Base-by-base conservation (phyloP, 35 echinoderm and acorn worm genomes). In the Ptychodera flava region DNA sequence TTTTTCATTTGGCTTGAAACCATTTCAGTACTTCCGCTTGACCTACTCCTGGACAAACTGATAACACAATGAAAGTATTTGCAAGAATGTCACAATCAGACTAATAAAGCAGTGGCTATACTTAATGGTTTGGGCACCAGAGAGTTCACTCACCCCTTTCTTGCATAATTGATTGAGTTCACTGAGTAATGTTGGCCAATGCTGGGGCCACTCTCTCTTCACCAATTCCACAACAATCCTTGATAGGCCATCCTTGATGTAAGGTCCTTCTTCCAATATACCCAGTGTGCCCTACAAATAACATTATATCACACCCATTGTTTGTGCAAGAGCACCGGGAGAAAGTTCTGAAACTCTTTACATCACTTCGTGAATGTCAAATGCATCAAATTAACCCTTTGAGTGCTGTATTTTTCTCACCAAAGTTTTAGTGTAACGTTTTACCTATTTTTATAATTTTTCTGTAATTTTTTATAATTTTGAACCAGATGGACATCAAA, bases 161-260 rank as follows among this genome's bases (percentile, higher is more conserved):
- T 88, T 91, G 35, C 90, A 92, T 16, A 98, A 80, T 64, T 79
- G 38, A 78, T 92, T 87, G 0, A 98, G 86, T 85, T 98, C 95
- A 22, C 31, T 76, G 85, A 98, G 86, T 52, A 98, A 88, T 37
- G 88, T 85, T 12, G 92, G 92, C 95, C 95, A 98, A 28, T 94
- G 92, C 53, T 98, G 95, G 36, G 95, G 95, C 92, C 92, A 98
- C 79, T 98, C 95, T 80, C 93, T 87, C 81, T 98, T 98, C 33
- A 98, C 86, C 95, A 98, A 94, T 86, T 98, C 95, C 77, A 98
- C 95, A 78, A 98, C 81, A 34, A 98, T 94, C 75, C 90, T 94
- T 52, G 90, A 88, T 33, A 92, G 89, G 16, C 95, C 95, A 88
- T 98, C 95, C 36, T 98, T 98, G 32, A 98, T 94, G 77, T 90